Conservation (phyloP, 64 coral and sea anemone genomes). For the Montipora cactus region DNA sequence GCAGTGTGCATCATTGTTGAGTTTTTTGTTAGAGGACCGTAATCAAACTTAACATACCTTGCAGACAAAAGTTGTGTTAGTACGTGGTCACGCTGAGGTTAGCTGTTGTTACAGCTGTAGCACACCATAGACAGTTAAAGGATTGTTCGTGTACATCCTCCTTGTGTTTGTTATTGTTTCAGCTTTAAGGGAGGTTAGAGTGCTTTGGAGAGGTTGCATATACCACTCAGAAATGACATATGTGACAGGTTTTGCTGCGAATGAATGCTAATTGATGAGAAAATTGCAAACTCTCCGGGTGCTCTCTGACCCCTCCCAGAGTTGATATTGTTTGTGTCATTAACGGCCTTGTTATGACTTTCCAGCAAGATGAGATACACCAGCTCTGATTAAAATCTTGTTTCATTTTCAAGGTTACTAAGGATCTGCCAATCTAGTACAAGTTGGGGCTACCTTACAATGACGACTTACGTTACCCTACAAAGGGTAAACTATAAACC, state of each 20-base stretch:
- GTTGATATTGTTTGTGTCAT: neutral
- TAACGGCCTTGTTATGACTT: neutral
- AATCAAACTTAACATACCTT: slow-evolving; percentile 10
- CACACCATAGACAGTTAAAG: slow-evolving; percentile 11
- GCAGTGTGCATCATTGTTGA: neutral
- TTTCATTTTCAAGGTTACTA: slow-evolving; percentile 17
- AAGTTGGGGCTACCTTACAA: slow-evolving; percentile 6
- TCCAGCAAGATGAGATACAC: slow-evolving; percentile 9
- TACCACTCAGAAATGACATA: slow-evolving; percentile 12
- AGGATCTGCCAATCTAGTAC: slow-evolving; percentile 10
- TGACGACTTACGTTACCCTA: neutral
- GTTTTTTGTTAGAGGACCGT: slow-evolving; percentile 15
- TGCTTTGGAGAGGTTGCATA: slow-evolving; percentile 13
- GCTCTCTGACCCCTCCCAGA: slow-evolving; percentile 1
- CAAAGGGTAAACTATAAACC: slow-evolving; percentile 15
- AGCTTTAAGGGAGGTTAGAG: slow-evolving; percentile 16
- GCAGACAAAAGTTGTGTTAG: slow-evolving; percentile 11
- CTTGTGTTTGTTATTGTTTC: neutral
- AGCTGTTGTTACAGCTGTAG: slow-evolving; percentile 10
- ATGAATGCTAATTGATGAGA: slow-evolving; percentile 12
- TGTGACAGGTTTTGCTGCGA: slow-evolving; percentile 11
- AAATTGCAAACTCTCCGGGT: slow-evolving; percentile 6
- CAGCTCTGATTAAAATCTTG: slow-evolving; percentile 8
- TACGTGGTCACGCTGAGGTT: neutral
- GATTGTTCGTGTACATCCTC: slow-evolving; percentile 4